phyloP scores from a whole-genome alignment of 2,888 invertebrate genomes.

The Acronicta leporina region DNA sequence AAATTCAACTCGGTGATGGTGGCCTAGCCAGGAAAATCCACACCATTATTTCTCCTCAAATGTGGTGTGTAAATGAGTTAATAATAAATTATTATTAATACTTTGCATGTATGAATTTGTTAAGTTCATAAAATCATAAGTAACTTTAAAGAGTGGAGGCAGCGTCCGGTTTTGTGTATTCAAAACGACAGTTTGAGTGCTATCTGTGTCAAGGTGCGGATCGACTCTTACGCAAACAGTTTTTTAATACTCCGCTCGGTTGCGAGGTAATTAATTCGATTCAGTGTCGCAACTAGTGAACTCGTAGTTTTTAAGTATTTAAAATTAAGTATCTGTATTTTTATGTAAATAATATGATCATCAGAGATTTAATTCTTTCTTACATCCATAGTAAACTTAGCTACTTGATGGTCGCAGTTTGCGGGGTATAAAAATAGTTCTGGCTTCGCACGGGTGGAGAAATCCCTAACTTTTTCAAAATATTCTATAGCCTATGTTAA shows the following conservation, averaged over 20 bases:
- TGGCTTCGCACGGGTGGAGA: too few relatives aligned
- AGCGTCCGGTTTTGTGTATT: slow-evolving; percentile 89
- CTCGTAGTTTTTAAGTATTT: slow-evolving; percentile 79
- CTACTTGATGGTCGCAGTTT: slow-evolving; percentile 43
- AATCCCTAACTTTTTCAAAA: too few relatives aligned
- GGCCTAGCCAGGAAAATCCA: too few relatives aligned
- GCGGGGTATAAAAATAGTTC: slow-evolving; percentile 33
- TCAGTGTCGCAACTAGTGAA: slow-evolving; percentile 85
- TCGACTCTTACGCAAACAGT: slow-evolving; percentile 87
- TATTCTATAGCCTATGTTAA: too few relatives aligned
- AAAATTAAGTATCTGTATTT: slow-evolving; percentile 59
- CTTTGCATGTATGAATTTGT: slow-evolving; percentile 21
- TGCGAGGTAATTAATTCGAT: slow-evolving; percentile 89
- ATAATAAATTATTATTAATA: too few relatives aligned
- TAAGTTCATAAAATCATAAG: slow-evolving; percentile 42
- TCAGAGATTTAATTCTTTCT: slow-evolving; percentile 43
- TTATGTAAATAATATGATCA: slow-evolving; percentile 45
- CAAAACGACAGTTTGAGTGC: slow-evolving; percentile 87
- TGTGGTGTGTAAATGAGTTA: too few relatives aligned
- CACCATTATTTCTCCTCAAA: too few relatives aligned
- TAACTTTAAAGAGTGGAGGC: slow-evolving; percentile 76
- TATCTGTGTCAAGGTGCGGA: slow-evolving; percentile 88
- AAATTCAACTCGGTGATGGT: too few relatives aligned
- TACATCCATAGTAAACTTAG: slow-evolving; percentile 25
- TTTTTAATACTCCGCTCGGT: slow-evolving; percentile 87